phyloP scores from a whole-genome alignment of 2,888 invertebrate genomes.

The Lasioglossum calceatum region DNA sequence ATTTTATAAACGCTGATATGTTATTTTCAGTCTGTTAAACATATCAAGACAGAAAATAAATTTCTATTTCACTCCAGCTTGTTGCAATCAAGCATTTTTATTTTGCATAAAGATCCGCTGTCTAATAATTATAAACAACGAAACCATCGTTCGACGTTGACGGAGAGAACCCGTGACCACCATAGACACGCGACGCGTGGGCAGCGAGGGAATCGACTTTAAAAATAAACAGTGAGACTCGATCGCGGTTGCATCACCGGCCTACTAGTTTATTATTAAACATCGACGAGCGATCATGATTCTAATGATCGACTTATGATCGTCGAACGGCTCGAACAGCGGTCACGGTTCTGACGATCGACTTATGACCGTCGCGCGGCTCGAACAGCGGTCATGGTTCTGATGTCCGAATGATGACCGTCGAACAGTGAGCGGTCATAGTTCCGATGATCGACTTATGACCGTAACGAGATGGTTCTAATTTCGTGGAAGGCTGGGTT shows the following conservation, averaged over 20 bases:
- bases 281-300: background rate
- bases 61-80: too few species aligned
- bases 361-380: slow-evolving; percentile 1
- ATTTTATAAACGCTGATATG: too few species aligned
- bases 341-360: background rate
- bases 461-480: slow-evolving; percentile 51
- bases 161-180: background rate
- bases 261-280: slow-evolving; percentile 35
- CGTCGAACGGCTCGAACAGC: background rate
- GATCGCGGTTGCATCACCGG: slow-evolving; percentile 44
- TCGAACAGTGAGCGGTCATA: background rate
- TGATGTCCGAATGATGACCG: slow-evolving; percentile 25
- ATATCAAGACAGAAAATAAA: too few species aligned
- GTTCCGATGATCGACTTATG: slow-evolving; percentile 32
- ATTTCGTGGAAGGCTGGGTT: slow-evolving; percentile 64
- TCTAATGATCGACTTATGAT: slow-evolving; percentile 24
- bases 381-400: background rate
- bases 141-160: background rate
- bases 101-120: too few species aligned
- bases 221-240: slow-evolving; percentile 4
- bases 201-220: background rate
- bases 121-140: too few species aligned
- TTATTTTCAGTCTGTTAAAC: too few species aligned
- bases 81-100: too few species aligned
- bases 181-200: background rate